Evolutionary conservation across 2,113 vertebrate species (phyloP), one percentile per base, ranked within the genome.

Genomic region (Prunella himalayana): DNA sequence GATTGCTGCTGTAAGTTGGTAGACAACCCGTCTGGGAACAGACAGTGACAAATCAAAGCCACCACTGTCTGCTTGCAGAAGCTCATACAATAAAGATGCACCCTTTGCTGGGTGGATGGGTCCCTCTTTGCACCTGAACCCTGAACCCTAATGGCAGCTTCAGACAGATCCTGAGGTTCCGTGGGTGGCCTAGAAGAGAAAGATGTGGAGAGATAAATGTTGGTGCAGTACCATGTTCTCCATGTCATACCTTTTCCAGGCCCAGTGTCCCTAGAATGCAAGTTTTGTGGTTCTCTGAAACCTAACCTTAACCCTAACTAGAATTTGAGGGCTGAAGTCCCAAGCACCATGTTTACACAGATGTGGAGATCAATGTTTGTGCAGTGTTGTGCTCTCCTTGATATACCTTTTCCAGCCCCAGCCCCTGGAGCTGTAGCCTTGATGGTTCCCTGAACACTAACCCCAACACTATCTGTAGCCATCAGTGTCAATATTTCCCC

Each of bases 1-100:
- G 65, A 33, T 25, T 7, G 7, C 53, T 50, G 35, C n/a, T 82
- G 10, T 51, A 37, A 59, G 19, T 53, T 81, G 41, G n/a, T 75
- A 66, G 47, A 41, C 20, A 0, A 15, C 57, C 56, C 69, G 53
- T 51, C 49, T 87, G 73, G n/a, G n/a, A 87, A 13, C 19, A 65
- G 63, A 44, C 57, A 91, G 44, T 25, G 28, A 56, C 70, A 79
- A 75, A 85, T 47, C 53, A 71, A 82, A 86, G 37, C 27, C 0
- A 1, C 11, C 14, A 25, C 20, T 28, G 33, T 54, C 69, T 1
- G 0, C 13, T 25, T 0, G 0, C 27, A 75, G 64, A 78, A 64
- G 44, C 15, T 28, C 9, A 10, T 64, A 35, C 44, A 64, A 45
- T 42, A 49, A 41, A 12, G 15, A 45, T 22, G 22, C 13, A 53